phyloP scores from a whole-genome alignment of 2,113 vertebrate species.

The Accipiter virgatus region DNA sequence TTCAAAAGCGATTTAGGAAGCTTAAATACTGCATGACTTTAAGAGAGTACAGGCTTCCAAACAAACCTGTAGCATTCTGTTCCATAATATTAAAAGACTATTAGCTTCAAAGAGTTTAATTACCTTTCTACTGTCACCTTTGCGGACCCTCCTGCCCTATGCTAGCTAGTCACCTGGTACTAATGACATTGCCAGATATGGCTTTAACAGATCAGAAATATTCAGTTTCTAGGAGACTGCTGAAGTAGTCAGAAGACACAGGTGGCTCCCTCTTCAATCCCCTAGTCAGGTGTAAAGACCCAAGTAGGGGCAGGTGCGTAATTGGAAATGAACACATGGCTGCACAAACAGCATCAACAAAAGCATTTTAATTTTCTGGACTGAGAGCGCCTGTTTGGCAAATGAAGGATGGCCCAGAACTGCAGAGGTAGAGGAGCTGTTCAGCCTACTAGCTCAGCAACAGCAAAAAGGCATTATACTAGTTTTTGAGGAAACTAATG shows the following conservation, averaged over 20 bases:
- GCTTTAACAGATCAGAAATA: not conserved
- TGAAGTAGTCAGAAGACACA: not conserved
- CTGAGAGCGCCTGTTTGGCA: not conserved
- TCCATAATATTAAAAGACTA: not conserved
- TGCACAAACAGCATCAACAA: not conserved
- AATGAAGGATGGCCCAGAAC: not conserved
- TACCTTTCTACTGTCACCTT: not conserved
- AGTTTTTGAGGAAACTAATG: not conserved
- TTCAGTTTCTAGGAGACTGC: not conserved
- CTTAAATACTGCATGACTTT: not conserved
- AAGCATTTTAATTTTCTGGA: not conserved
- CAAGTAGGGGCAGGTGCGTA: not conserved
- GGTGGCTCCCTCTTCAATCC: not conserved
- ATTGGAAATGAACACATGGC: not conserved
- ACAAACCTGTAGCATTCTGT: not conserved
- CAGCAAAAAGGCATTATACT: not conserved
- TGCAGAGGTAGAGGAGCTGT: not conserved
- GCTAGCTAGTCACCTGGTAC: not conserved
- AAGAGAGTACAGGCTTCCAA: not conserved
- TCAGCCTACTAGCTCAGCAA: not conserved
- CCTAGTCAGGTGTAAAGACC: not conserved
- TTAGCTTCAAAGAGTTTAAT: conserved; percentile 18
- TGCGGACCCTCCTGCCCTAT: not conserved
- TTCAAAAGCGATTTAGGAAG: not conserved
- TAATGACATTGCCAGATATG: not conserved